Evolutionary conservation across 1,140 invertebrate species (phyloP).

Genomic region (Caenorhabditis inopinata): DNA sequence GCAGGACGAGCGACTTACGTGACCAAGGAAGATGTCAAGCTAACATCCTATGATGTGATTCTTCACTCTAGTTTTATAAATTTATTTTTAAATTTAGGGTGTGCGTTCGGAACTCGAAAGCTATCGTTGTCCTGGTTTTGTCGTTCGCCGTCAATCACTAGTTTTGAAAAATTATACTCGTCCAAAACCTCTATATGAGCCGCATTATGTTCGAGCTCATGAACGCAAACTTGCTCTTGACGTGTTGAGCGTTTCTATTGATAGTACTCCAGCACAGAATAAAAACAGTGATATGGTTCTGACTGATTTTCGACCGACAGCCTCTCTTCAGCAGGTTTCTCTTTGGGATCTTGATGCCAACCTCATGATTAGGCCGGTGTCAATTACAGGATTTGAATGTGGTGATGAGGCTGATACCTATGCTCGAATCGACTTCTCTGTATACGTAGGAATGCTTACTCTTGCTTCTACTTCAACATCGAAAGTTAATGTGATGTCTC

Average conservation of each 20-base stretch:
- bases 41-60: constrained; percentile 17
- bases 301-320: neutral
- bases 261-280: neutral
- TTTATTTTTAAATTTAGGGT: constrained; percentile 50
- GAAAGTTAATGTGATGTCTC: neutral
- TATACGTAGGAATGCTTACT: constrained; percentile 14
- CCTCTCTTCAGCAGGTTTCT: neutral
- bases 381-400: neutral
- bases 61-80: neutral
- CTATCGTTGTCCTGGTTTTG: constrained; percentile 55
- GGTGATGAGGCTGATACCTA: constrained; percentile 37
- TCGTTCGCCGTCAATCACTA: constrained; percentile 46
- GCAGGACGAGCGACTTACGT: neutral
- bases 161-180: constrained; percentile 51
- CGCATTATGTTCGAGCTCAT: constrained; percentile 52
- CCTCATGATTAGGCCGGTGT: neutral
- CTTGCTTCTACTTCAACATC: neutral
- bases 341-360: neutral
- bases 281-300: neutral
- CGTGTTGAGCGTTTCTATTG: neutral
- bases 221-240: constrained; percentile 28
- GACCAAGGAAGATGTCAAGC: neutral
- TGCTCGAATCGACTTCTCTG: constrained; percentile 52
- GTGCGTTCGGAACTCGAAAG: constrained; percentile 61
- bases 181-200: constrained; percentile 56